Conservation (phyloP, 2,888 invertebrate species). For the Andricus quercusramuli region DNA sequence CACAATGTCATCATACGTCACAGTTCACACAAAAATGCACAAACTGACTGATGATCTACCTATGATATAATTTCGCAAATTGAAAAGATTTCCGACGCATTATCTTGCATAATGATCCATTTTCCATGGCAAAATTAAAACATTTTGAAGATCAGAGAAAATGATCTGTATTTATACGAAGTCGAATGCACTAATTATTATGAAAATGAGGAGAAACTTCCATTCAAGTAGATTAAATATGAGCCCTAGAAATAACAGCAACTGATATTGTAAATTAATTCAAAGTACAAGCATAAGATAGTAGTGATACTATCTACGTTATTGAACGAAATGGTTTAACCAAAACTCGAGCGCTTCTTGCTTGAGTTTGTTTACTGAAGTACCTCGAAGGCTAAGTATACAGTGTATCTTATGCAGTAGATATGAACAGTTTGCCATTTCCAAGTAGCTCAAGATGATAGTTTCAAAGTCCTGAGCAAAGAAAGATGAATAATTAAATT, state of each 20-base stretch:
- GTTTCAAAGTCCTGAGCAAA: neutral
- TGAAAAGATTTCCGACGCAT: no score
- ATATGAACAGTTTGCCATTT: slow-evolving; percentile 10
- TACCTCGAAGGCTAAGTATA: slow-evolving; percentile 1
- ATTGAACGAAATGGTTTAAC: slow-evolving; percentile 3
- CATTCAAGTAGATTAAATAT: no score
- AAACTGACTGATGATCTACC: no score
- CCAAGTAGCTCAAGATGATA: neutral
- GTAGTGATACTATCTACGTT: neutral
- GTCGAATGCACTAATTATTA: no score
- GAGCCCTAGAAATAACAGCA: neutral
- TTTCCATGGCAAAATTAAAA: no score
- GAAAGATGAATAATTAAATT: neutral
- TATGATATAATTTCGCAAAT: no score
- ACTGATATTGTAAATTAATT: slow-evolving; percentile 2
- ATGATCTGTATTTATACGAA: no score
- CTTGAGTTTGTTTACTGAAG: slow-evolving; percentile 7
- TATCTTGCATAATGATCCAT: no score
- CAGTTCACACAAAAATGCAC: no score
- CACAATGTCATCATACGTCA: no score
- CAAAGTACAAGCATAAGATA: neutral
- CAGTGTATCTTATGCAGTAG: slow-evolving; percentile 1
- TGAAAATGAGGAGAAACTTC: no score
- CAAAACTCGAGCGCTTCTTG: slow-evolving; percentile 3
- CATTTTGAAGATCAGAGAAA: no score